Evolutionary conservation across 1,140 invertebrate genomes (phyloP), one percentile per base, ranked within the genome.

Genomic region (Bombus pascuorum): DNA sequence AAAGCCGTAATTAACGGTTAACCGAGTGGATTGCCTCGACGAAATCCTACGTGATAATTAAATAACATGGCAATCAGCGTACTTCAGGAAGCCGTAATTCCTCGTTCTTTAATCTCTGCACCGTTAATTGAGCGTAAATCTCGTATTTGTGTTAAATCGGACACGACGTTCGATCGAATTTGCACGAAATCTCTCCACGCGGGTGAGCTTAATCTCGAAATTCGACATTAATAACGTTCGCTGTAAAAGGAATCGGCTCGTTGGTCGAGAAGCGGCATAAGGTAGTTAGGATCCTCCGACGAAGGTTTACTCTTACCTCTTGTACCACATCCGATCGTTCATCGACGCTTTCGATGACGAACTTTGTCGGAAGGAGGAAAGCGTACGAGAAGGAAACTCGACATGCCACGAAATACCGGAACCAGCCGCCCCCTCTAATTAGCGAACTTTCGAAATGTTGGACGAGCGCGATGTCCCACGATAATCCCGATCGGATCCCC

Each of bases 401-500:
- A 39, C 25, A 1, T n/a, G 34, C n/a, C 12, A 25, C 28, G n/a
- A 13, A 34, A 62, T 62, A 62, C 15, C 75, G 25, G 37, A 77
- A 62, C 15, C 39, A 22, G 3, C 15, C 25, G 25, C 37, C 37
- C 42, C 80, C 77, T 37, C 70, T 71, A 74, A 89, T 86, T 83
- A 88, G 39, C 42, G 32, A 57, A 65, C 65, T 79, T 79, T 72
- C 76, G 32, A 44, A 79, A 79, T 5, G 62, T 62, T 59, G 2
- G 12, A 39, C 47, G 47, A 39, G 22, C 77, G 62, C 77, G 62
- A 83, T 89, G 85, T 72, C 44, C 65, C 65, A 8, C 39, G 44
- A 78, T 87, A 90, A 90, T 89, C 81, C 68, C 74, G 53, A 89
- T 84, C 77, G 59, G 39, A 74, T 89, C 71, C 53, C 53, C 28